Percentiles rank a stretch among this genome's conserved stretches.
phyloP scores from a whole-genome alignment of 2,888 invertebrate genomes.

The Rhagonycha lutea region DNA sequence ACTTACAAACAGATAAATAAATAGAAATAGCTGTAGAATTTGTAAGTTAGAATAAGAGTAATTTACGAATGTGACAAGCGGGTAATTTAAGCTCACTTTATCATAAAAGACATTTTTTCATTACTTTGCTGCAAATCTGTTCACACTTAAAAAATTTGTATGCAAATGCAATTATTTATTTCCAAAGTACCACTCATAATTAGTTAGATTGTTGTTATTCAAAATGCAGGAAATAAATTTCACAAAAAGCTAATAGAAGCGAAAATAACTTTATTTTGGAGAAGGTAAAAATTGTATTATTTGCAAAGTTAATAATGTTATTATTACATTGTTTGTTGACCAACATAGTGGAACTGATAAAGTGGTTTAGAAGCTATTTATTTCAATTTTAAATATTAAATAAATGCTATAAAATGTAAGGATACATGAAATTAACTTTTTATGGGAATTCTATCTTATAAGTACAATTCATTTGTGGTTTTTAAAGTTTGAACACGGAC shows the following conservation, averaged over 20 bases:
- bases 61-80: background rate
- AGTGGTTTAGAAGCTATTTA: background rate
- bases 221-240: background rate
- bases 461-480: background rate
- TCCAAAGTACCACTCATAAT: background rate
- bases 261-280: background rate
- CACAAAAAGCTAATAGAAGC: background rate
- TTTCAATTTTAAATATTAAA: background rate
- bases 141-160: background rate
- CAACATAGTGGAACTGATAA: background rate
- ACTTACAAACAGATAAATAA: background rate
- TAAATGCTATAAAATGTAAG: background rate
- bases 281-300: background rate
- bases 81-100: background rate
- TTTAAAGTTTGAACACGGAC: background rate
- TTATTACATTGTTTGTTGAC: background rate
- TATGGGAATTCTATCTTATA: background rate
- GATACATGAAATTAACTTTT: background rate
- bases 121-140: background rate
- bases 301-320: background rate
- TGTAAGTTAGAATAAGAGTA: background rate
- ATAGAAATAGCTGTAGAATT: background rate
- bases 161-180: background rate
- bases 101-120: background rate
- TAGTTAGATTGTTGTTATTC: background rate